A percentile compares a stretch with the other conserved stretches of the same genome.
Evolutionary conservation across 2,797 vertebrate species (phyloP).

Genomic region (Ptychobarbus kaznakovi): DNA sequence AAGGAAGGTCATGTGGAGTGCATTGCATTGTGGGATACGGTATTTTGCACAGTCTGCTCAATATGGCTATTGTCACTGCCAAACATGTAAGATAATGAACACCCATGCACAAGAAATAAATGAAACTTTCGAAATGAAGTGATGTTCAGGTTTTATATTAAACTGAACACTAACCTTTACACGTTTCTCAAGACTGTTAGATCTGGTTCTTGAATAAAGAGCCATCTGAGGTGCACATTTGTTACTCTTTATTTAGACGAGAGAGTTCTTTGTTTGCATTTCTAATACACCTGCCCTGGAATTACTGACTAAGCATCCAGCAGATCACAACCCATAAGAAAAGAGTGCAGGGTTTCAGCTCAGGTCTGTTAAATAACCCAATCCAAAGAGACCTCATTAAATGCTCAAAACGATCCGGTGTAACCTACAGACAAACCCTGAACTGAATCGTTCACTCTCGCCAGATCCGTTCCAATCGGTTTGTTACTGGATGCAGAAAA

Average conservation of each 20-base stretch:
- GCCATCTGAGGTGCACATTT: constrained; percentile 5
- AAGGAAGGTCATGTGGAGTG: constrained; percentile 11
- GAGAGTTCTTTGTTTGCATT: constrained; percentile 9
- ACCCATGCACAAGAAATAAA: background rate
- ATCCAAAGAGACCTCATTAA: background rate
- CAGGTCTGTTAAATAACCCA: constrained; percentile 9
- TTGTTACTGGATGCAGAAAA: constrained; percentile 44
- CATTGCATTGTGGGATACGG: constrained; percentile 6
- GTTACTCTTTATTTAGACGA: constrained; percentile 25
- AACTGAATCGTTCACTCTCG: constrained; percentile 6
- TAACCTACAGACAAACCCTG: constrained; percentile 13
- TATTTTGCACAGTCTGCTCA: background rate
- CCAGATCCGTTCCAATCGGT: background rate
- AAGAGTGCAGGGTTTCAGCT: background rate
- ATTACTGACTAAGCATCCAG: constrained; percentile 19
- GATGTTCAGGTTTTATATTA: background rate
- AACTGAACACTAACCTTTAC: background rate
- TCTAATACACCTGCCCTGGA: constrained; percentile 29
- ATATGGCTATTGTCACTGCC: background rate
- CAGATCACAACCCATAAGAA: constrained; percentile 11
- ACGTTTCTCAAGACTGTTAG: background rate
- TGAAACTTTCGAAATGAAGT: background rate
- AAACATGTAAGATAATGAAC: background rate
- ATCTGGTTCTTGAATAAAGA: background rate
- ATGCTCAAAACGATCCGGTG: background rate